Evolutionary conservation across 2,113 vertebrate species (phyloP).

Genomic region (Sapajus apella): DNA sequence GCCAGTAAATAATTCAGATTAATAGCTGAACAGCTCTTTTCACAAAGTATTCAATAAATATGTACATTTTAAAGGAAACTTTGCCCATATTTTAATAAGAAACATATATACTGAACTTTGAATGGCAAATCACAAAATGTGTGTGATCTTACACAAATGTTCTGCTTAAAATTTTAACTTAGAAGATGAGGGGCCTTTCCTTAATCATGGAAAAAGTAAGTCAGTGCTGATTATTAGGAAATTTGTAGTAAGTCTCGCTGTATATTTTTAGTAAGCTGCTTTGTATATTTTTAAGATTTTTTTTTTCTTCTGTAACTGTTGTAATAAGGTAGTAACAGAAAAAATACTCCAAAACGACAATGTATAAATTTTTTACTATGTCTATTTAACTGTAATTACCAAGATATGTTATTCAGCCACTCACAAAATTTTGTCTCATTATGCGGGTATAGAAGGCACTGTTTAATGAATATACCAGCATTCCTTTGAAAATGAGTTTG

Average conservation of each 20-base stretch:
- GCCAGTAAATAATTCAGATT: background rate
- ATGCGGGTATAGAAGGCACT: background rate
- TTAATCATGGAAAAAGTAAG: background rate
- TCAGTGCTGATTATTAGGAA: background rate
- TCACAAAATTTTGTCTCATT: slow-evolving; percentile 8
- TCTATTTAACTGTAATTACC: slow-evolving; percentile 37
- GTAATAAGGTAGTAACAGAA: background rate
- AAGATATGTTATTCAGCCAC: background rate
- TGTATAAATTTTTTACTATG: background rate
- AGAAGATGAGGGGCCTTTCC: background rate
- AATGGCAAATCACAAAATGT: background rate
- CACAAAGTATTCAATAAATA: background rate
- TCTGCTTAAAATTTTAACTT: background rate
- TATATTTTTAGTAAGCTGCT: background rate
- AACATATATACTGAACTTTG: background rate
- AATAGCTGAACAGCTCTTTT: background rate
- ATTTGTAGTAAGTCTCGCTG: background rate
- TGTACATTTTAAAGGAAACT: background rate
- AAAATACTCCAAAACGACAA: background rate
- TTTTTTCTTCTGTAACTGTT: background rate
- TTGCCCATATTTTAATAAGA: background rate
- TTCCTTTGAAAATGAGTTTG: slow-evolving; percentile 38
- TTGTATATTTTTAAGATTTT: background rate
- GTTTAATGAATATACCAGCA: background rate
- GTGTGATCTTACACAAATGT: background rate